Conservation (phyloP, 2,888 invertebrate genomes). For the Agrochola litura region DNA sequence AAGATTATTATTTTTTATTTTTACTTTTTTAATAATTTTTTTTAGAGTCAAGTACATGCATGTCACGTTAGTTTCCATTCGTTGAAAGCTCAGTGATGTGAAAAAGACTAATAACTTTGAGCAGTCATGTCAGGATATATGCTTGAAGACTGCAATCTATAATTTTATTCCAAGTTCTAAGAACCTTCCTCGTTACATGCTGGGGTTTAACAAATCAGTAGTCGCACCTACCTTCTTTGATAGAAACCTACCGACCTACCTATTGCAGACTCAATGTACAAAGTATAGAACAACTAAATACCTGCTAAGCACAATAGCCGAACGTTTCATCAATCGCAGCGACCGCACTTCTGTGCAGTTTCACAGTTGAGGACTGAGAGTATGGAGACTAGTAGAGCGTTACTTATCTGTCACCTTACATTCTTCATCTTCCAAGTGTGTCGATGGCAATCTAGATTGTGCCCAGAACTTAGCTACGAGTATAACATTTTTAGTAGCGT, state of each 20-base stretch:
- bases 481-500: neutral
- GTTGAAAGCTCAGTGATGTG: neutral
- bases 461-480: neutral
- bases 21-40: neutral
- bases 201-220: neutral
- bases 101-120: neutral
- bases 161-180: too few species aligned
- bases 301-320: conserved; percentile 40
- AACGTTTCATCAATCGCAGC: conserved; percentile 47
- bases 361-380: neutral
- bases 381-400: conserved; percentile 28
- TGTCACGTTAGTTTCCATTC: neutral
- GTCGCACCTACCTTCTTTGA: neutral
- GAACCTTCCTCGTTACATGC: neutral
- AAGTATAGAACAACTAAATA: conserved; percentile 37
- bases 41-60: neutral
- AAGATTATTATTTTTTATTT: neutral
- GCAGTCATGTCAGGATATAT: neutral
- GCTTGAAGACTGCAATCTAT: neutral
- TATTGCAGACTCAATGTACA: neutral
- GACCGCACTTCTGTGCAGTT: conserved; percentile 31
- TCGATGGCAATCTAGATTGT: neutral
- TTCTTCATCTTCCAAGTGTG: neutral
- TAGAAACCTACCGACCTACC: neutral
- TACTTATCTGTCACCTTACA: neutral